Percentiles rank a stretch among this genome's conserved stretches.
phyloP scores from a whole-genome alignment of 2,797 vertebrate species.

The Rhincodon typus region DNA sequence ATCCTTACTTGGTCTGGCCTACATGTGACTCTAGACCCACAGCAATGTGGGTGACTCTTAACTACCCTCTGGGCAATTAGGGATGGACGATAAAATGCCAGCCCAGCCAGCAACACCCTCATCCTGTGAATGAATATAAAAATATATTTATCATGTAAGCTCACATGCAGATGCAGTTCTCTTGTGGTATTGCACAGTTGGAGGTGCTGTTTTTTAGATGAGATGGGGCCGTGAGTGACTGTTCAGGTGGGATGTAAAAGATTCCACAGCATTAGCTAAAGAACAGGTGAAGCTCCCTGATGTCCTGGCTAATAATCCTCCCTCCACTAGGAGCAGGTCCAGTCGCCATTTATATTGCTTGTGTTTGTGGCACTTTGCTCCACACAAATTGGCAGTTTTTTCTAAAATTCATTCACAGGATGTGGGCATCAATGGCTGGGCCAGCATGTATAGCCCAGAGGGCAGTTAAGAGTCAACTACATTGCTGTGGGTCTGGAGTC shows the following conservation, averaged over 20 bases:
- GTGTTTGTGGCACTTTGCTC: background rate
- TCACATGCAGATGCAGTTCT: too few species aligned
- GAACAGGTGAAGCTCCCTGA: background rate
- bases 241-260: background rate
- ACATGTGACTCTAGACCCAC: too few species aligned
- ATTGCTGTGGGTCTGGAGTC: too few species aligned
- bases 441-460: too few species aligned
- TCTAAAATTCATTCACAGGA: background rate
- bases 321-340: background rate
- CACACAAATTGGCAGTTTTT: background rate
- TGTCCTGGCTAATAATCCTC: background rate
- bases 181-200: background rate
- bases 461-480: too few species aligned
- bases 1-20: too few species aligned
- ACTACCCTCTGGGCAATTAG: too few species aligned
- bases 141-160: background rate
- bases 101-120: too few species aligned
- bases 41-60: too few species aligned
- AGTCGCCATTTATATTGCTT: background rate
- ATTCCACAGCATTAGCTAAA: background rate
- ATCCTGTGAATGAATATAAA: too few species aligned
- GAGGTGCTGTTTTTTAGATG: background rate
- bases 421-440: too few species aligned
- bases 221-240: background rate
- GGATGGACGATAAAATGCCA: too few species aligned